Percentiles rank a stretch among this genome's conserved stretches.
These are phyloP conservation scores for Clupea harengus DNA, from an alignment of 2,113 vertebrate species.

Conservation along the genomic window DNA sequence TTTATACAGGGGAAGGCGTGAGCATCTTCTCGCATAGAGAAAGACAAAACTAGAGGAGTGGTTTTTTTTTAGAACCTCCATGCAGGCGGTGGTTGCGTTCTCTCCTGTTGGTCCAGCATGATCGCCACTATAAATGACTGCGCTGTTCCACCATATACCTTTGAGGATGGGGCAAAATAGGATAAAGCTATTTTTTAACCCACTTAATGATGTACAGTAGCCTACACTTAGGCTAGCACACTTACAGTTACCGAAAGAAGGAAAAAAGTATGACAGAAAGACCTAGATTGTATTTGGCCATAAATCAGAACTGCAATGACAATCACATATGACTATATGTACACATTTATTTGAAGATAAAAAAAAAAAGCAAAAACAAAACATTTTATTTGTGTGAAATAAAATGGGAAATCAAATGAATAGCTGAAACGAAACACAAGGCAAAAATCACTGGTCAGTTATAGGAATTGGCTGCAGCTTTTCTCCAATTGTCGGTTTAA, in stretches of 20 bases:
- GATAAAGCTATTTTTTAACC: slow-evolving; percentile 25
- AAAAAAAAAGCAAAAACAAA: neutral
- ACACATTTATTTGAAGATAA: neutral
- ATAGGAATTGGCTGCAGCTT: slow-evolving; percentile 33
- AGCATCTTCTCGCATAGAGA: slow-evolving; percentile 27
- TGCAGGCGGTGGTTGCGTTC: slow-evolving; percentile 44
- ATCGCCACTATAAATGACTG: slow-evolving; percentile 44
- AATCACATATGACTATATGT: neutral
- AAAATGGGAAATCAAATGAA: neutral
- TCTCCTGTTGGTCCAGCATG: slow-evolving; percentile 38
- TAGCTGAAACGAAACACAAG: slow-evolving; percentile 6
- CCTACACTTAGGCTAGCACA: neutral
- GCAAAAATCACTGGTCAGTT: slow-evolving; percentile 26
- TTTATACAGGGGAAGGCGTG: slow-evolving; percentile 51
- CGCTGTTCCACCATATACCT: slow-evolving; percentile 35
- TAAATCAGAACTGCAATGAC: neutral
- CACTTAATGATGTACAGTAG: slow-evolving; percentile 16
- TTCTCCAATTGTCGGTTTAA: slow-evolving; percentile 35
- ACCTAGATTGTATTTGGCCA: neutral
- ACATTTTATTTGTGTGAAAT: neutral
- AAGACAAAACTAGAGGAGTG: slow-evolving; percentile 36
- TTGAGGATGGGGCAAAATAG: slow-evolving; percentile 12
- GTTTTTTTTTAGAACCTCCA: slow-evolving; percentile 40
- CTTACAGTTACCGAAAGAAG: neutral
- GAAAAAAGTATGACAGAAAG: neutral